Percentiles rank a stretch among this genome's conserved stretches.
These are phyloP conservation scores for Poeciliopsis occidentalis DNA, from an alignment of 2,113 vertebrate species.

Conservation along the genomic window DNA sequence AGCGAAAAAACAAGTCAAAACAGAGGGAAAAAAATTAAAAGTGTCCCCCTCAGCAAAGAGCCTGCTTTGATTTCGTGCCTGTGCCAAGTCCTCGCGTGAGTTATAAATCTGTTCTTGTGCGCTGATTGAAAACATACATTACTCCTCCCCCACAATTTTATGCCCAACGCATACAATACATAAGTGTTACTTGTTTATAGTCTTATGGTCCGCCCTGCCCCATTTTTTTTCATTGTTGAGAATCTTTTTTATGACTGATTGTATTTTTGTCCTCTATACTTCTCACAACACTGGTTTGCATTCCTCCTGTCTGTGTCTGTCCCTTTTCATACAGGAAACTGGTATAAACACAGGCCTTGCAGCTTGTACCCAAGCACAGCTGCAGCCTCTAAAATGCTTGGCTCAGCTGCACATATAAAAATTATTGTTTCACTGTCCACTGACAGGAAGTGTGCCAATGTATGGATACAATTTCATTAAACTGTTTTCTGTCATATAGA, in stretches of 20 bases:
- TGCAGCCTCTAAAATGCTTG: conserved; percentile 34
- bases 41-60: conserved; percentile 24
- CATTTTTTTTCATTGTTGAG: conserved; percentile 5
- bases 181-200: not conserved
- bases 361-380: conserved; percentile 32
- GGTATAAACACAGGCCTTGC: conserved; percentile 33
- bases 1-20: not conserved
- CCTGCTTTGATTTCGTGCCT: conserved; percentile 25
- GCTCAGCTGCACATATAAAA: conserved; percentile 14
- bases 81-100: conserved; percentile 64
- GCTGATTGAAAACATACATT: conserved; percentile 42
- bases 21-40: conserved; percentile 1
- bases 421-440: not conserved
- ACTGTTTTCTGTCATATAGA: conserved; percentile 3
- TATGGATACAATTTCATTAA: conserved; percentile 3
- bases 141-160: conserved; percentile 4
- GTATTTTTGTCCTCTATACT: conserved; percentile 8
- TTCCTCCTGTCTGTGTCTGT: not conserved
- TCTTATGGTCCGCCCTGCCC: not conserved
- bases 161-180: conserved; percentile 1
- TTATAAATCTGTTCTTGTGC: conserved; percentile 45
- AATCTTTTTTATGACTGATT: conserved; percentile 1
- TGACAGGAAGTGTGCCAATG: not conserved
- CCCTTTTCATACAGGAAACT: conserved; percentile 11
- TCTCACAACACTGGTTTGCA: conserved; percentile 10